Evolutionary conservation across 2,113 vertebrate species (phyloP).

Genomic region (Pelmatolapia mariae): DNA sequence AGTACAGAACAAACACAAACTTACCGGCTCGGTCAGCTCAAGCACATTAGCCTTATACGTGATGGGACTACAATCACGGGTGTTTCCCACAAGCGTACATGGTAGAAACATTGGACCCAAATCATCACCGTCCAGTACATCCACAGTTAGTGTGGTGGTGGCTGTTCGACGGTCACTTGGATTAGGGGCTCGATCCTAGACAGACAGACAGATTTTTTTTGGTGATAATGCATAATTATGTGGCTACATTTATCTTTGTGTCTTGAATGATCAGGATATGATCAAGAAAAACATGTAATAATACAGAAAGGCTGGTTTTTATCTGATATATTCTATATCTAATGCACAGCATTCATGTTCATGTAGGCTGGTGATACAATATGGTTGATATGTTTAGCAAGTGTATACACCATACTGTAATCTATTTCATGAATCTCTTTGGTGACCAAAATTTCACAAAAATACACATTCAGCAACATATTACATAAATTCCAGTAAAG

Average conservation of each 20-base stretch:
- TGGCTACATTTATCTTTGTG: not conserved
- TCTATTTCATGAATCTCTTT: not conserved
- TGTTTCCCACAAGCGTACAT: constrained; percentile 85
- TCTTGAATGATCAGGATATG: not conserved
- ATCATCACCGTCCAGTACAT: constrained; percentile 92
- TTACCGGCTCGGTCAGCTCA: constrained; percentile 87
- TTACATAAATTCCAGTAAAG: not conserved
- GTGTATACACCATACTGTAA: not conserved
- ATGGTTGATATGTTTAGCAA: not conserved
- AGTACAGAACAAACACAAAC: constrained; percentile 12
- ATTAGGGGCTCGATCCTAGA: constrained; percentile 88
- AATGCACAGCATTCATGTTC: not conserved
- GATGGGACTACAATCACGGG: constrained; percentile 88
- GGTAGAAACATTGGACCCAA: constrained; percentile 95
- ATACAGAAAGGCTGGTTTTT: not conserved
- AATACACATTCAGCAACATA: not conserved
- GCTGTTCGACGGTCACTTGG: constrained; percentile 82
- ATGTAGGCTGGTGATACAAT: not conserved
- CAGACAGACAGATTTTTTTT: not conserved
- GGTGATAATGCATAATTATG: not conserved
- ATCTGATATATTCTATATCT: not conserved
- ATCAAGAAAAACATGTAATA: not conserved
- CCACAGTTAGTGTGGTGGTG: constrained; percentile 91
- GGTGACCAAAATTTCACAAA: not conserved
- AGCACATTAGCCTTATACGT: constrained; percentile 85